Conservation (phyloP, 1,140 invertebrate species). For the Panagrolaimus sp. region DNA sequence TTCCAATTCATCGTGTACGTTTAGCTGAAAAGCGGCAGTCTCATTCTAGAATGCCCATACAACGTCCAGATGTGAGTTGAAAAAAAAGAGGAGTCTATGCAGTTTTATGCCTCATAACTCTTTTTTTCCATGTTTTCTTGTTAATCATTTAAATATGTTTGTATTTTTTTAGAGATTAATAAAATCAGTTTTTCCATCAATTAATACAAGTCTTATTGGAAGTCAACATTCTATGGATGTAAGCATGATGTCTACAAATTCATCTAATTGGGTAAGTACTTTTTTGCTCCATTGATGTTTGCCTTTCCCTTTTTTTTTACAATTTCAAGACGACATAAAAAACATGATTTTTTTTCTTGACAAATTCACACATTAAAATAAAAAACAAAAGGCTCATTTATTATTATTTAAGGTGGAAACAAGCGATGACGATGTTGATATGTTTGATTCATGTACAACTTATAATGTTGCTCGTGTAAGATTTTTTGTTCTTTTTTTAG, state of each 20-base stretch:
- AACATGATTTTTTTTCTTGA: no score
- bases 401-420: not conserved
- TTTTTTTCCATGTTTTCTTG: no score
- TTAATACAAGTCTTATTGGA: not conserved
- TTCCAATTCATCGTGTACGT: slow-evolving; percentile 11
- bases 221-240: not conserved
- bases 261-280: slow-evolving; percentile 3
- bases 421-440: slow-evolving; percentile 8
- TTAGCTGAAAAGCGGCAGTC: slow-evolving; percentile 2
- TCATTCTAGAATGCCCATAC: not conserved
- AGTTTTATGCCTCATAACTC: no score
- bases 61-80: not conserved
- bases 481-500: not conserved
- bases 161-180: not conserved
- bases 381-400: not conserved
- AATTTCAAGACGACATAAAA: no score
- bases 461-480: slow-evolving; percentile 2
- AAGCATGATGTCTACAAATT: slow-evolving; percentile 8
- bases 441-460: not conserved
- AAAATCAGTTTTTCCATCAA: not conserved
- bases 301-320: no score
- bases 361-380: no score
- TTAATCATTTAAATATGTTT: not conserved
- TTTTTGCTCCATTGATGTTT: not conserved
- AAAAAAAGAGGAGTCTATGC: no score